Base-by-base conservation (phyloP, 2,797 vertebrate species). In the Liasis olivaceus region DNA sequence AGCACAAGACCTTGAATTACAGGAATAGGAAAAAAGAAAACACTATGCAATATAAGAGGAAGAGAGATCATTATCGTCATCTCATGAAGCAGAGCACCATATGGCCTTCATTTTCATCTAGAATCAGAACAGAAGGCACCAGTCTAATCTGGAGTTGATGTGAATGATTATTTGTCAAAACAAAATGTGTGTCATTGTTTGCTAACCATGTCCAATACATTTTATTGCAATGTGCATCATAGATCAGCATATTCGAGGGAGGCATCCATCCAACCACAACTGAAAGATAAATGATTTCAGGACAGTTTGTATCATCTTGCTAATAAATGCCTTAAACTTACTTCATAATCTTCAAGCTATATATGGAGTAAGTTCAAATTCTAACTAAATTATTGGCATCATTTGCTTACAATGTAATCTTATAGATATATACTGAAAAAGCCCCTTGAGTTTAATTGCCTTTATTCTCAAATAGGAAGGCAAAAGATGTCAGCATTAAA, bases 61-160 rank as follows among this genome's bases (percentile, higher is more conserved):
- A 63, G 4, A 51, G 72, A 64, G 58, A 92, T 91, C 63, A 90
- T 62, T 72, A 31, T 60, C 60, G 8, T 87, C 58, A 88, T 93
- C 58, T 91, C 15, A 93, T 42, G n/a, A 90, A 81, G 94, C 62
- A 47, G 93, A 93, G 47, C 81, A 24, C 58, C 36, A 56, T 47
- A 63, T 6, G 12, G 93, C 59, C 92, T 93, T 92, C 51, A 36
- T 66, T 93, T 95, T 93, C 89, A 91, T 13, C 47, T 86, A 88
- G 1, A 92, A 59, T 20, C 91, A 87, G 36, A 91, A 58, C 56
- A 89, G 95, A 22, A 0, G 17, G 13, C 88, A 87, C 66, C 4
- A 1, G 66, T 94, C 93, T 87, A 95, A 56, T 85, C 66, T 94
- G 42, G 92, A 85, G 63, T 85, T 88, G 77, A 92, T 6, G 51